Percentiles rank a stretch among this genome's conserved stretches.
Evolutionary conservation across 2,888 invertebrate species (phyloP).

Genomic region (Diloba caeruleocephala): DNA sequence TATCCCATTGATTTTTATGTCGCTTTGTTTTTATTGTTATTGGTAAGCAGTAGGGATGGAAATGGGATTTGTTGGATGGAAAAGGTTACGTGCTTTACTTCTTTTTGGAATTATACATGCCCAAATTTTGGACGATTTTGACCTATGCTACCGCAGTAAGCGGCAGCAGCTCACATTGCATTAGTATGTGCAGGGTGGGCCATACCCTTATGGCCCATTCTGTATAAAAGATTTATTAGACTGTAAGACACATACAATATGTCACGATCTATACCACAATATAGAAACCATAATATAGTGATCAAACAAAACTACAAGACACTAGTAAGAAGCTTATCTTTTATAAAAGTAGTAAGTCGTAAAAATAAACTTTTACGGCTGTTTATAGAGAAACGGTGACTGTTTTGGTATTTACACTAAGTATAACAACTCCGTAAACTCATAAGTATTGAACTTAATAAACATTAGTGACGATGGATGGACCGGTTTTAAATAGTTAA

Average conservation of each 20-base stretch:
- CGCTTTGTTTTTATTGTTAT: slow-evolving; percentile 40
- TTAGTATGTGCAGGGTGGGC: too few relatives aligned
- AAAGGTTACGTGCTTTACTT: slow-evolving; percentile 4
- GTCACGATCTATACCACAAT: slow-evolving; percentile 12
- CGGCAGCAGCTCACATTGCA: too few relatives aligned
- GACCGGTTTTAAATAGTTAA: too few relatives aligned
- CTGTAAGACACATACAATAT: not conserved
- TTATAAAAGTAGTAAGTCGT: slow-evolving; percentile 44
- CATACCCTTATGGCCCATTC: too few relatives aligned
- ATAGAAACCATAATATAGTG: slow-evolving; percentile 26
- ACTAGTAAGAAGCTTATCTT: slow-evolving; percentile 44
- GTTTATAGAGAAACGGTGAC: slow-evolving; percentile 45
- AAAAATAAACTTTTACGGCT: slow-evolving; percentile 48
- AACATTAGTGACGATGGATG: not conserved
- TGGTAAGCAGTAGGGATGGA: not conserved
- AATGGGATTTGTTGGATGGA: slow-evolving; percentile 11
- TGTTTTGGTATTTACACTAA: slow-evolving; percentile 35
- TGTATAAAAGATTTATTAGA: too few relatives aligned
- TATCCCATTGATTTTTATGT: slow-evolving; percentile 38
- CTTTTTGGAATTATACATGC: slow-evolving; percentile 4
- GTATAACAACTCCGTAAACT: slow-evolving; percentile 13
- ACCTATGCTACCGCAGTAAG: too few relatives aligned
- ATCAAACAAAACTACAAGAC: slow-evolving; percentile 32
- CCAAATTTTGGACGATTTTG: too few relatives aligned
- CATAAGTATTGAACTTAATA: slow-evolving; percentile 3